Evolutionary conservation across 2,888 invertebrate species (phyloP).

Genomic region (Sarcophaga variegata): DNA sequence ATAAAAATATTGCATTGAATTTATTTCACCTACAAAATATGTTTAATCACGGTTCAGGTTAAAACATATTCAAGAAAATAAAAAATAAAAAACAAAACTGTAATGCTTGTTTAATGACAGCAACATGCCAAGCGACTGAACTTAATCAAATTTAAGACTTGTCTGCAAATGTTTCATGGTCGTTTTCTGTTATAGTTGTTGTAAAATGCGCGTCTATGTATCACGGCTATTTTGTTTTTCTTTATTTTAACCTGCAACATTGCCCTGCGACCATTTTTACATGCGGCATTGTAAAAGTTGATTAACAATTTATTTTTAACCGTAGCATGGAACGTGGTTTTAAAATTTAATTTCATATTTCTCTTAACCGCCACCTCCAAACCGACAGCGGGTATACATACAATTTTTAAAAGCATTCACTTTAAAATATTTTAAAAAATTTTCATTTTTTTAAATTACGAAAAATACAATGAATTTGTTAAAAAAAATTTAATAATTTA

Average conservation of each 20-base stretch:
- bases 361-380: neutral
- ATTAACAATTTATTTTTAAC: neutral
- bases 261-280: neutral
- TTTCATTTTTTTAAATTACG: no score
- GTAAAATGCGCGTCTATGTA: neutral
- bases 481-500: no score
- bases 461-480: no score
- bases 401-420: no score
- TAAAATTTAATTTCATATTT: neutral
- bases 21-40: neutral
- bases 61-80: neutral
- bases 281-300: neutral
- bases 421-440: no score
- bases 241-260: neutral
- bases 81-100: neutral
- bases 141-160: constrained; percentile 39
- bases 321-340: neutral
- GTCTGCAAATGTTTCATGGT: constrained; percentile 35
- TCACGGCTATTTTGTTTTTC: neutral
- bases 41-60: neutral
- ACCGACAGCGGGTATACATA: no score
- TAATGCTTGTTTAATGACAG: constrained; percentile 28
- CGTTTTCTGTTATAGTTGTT: neutral
- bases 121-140: constrained; percentile 31
- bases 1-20: no score